Evolutionary conservation across 2,888 invertebrate genomes (phyloP).

Genomic region (Cantharis lateralis): DNA sequence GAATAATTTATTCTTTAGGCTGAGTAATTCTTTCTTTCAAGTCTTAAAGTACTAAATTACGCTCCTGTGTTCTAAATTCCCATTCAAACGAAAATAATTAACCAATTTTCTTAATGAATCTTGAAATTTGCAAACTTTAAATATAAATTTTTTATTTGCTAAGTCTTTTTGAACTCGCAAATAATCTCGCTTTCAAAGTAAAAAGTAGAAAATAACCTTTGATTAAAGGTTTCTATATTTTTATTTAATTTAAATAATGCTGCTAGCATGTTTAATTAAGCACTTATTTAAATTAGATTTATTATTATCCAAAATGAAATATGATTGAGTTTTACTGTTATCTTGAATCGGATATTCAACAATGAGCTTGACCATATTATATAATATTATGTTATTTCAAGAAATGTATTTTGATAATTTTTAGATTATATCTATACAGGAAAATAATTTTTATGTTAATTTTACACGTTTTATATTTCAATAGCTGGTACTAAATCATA

Average conservation of each 20-base stretch:
- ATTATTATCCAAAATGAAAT: neutral
- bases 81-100: constrained; percentile 3
- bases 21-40: neutral
- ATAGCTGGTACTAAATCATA: no score
- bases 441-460: no score
- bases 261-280: neutral
- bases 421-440: no score
- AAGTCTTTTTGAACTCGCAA: neutral
- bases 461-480: no score
- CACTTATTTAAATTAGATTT: neutral
- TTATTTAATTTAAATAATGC: neutral
- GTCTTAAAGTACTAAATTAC: neutral
- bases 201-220: neutral
- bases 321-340: no score
- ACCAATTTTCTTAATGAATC: constrained; percentile 4
- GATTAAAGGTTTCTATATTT: neutral
- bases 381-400: no score
- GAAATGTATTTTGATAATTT: no score
- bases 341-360: no score
- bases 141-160: neutral
- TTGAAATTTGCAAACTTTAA: neutral
- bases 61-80: neutral
- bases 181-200: neutral
- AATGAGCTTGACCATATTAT: no score
- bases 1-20: constrained; percentile 9